A percentile compares a stretch with the other conserved stretches of the same genome.
phyloP scores from a whole-genome alignment of 2,797 vertebrate genomes.

The Glossophaga mutica region DNA sequence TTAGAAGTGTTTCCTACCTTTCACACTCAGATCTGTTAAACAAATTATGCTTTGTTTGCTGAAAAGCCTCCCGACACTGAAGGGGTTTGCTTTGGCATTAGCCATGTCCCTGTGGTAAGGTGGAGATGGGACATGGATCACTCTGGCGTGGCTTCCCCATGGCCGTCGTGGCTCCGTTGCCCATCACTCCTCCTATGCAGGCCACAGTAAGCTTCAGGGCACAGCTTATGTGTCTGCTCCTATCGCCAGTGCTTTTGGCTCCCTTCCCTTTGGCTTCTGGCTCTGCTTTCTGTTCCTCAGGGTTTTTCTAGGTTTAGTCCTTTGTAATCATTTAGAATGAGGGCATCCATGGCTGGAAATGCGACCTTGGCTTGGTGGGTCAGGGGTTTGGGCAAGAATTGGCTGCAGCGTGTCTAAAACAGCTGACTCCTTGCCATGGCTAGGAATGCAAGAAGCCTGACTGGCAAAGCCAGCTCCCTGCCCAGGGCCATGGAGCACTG shows the following conservation, averaged over 20 bases:
- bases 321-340: not conserved
- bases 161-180: not conserved
- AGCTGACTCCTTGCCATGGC: not conserved
- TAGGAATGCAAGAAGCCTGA: not conserved
- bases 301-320: conserved; percentile 47
- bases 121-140: not conserved
- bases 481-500: not conserved
- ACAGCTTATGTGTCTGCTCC: not conserved
- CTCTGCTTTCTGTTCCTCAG: not conserved
- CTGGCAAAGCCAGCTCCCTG: not conserved
- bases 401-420: not conserved
- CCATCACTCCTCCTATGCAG: not conserved
- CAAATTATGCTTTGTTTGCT: not conserved
- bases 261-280: not conserved
- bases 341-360: not conserved
- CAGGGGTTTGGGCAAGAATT: conserved; percentile 6
- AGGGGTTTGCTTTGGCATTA: not conserved
- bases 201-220: not conserved
- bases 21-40: not conserved
- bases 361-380: not conserved
- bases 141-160: fast-evolving
- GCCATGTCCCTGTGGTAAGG: not conserved
- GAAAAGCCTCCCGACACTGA: not conserved
- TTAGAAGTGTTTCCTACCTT: not conserved
- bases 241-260: not conserved